These are phyloP conservation scores for Umimayanthus kanabou DNA, from an alignment of 92 coral and sea anemone genomes.

Conservation along the genomic window DNA sequence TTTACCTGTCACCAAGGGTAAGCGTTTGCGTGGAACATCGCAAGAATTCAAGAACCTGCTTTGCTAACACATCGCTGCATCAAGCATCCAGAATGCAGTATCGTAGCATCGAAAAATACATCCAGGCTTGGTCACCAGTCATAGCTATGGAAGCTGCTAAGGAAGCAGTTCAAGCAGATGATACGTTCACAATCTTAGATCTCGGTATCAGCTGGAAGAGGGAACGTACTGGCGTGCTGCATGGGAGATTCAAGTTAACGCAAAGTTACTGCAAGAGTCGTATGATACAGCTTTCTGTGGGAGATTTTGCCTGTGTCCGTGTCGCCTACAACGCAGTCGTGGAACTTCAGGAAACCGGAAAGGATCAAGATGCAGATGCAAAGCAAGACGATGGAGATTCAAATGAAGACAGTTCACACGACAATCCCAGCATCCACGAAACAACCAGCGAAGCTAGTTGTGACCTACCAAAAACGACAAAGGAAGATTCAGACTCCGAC, in stretches of 20 bases:
- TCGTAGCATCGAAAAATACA: slow-evolving; percentile 31
- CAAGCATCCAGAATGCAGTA: slow-evolving; percentile 44
- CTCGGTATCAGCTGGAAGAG: slow-evolving; percentile 38
- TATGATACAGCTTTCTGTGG: slow-evolving; percentile 31
- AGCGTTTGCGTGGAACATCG: slow-evolving; percentile 67
- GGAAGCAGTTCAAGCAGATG: slow-evolving; percentile 52
- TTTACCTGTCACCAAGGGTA: slow-evolving; percentile 53
- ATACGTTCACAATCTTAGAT: slow-evolving; percentile 40
- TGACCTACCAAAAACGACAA: no score
- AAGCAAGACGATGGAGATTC: no score
- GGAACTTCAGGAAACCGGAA: neutral
- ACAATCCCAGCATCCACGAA: no score
- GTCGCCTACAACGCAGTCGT: neutral
- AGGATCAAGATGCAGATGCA: neutral
- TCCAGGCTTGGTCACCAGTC: slow-evolving; percentile 54
- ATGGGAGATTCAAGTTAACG: slow-evolving; percentile 25
- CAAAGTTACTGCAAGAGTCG: slow-evolving; percentile 18
- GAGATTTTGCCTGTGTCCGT: slow-evolving; percentile 53
- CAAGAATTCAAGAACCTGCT: slow-evolving; percentile 50
- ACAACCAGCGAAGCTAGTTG: no score
- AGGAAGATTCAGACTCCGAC: neutral
- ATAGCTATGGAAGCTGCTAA: slow-evolving; percentile 66
- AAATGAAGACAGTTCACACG: no score
- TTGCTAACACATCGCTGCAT: slow-evolving; percentile 40
- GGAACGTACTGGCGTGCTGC: neutral